Evolutionary conservation across 2,888 invertebrate genomes (phyloP), one percentile per base, ranked within the genome.

Genomic region (Stenurella melanura): DNA sequence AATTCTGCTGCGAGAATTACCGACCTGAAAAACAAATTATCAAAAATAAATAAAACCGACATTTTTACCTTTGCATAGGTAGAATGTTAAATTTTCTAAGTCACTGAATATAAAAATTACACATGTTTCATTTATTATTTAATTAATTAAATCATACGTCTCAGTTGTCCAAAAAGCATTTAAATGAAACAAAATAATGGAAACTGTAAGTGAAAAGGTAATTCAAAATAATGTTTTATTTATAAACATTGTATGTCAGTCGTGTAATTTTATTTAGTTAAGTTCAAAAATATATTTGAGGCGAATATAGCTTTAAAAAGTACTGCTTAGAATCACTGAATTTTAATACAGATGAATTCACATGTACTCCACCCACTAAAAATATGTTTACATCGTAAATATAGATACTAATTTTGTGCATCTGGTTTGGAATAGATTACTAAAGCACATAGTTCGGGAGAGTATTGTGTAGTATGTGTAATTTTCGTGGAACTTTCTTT

Each of bases 321-420:
- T n/a, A 15, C 10, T 38, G 18, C 12, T 38, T 42, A 11, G n/a
- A 67, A 18, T 38, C 56, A 54, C 56, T 21, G 5, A 21, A 54
- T 50, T 54, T 67, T 50, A 67, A 67, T 67, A 67, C 56, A 56
- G 56, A 12, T 11, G 42, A 66, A 19, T 66, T 12, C 66, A 60
- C 15, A 57, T 72, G 61, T 19, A 30, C 54, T 63, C 72, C 61
- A 19, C 72, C 72, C 72, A 72, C 72, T 42, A 38, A 42, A 72
- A 26, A 63, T 58, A 63, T 72, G 54, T 72, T 72, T 72, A 72
- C 72, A 30, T 72, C 26, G 42, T 72, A 72, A 63, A 63, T 54
- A 61, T 72, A 72, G 54, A 21, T 63, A n/a, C 54, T 42, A 17
- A 63, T 18, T 67, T 54, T n/a, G 9, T 72, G 63, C 72, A 72